phyloP scores from a whole-genome alignment of 2,888 invertebrate genomes.

The Aethes cnicana region DNA sequence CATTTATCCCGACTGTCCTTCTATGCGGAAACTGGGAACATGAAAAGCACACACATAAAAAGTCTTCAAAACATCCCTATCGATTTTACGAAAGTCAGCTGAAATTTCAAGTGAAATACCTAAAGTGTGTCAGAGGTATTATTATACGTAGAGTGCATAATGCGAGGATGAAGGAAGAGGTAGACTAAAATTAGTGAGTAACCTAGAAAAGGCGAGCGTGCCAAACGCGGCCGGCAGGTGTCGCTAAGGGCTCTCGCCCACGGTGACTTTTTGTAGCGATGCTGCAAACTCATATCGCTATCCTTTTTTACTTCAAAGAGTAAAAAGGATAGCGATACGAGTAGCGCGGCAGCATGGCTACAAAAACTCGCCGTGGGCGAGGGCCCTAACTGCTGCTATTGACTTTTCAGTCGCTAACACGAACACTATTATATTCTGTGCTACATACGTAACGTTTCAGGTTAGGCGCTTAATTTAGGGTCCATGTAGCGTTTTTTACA shows the following conservation, averaged over 20 bases:
- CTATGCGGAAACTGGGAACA: no score
- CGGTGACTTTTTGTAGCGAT: no score
- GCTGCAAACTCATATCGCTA: no score
- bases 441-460: conserved; percentile 2
- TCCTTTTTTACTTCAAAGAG: no score
- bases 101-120: conserved; percentile 3
- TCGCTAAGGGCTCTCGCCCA: no score
- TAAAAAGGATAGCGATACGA: no score
- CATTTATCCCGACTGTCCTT: conserved; percentile 72
- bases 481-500: no score
- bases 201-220: conserved; percentile 46
- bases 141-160: conserved; percentile 16
- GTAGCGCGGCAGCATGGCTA: no score
- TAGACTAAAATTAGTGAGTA: conserved; percentile 44
- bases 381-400: conserved; percentile 9
- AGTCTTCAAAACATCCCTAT: no score
- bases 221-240: conserved; percentile 48
- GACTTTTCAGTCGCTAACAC: conserved; percentile 9
- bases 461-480: not conserved
- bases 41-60: no score
- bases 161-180: conserved; percentile 26
- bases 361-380: no score
- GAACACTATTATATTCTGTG: conserved; percentile 5
- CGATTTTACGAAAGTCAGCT: conserved; percentile 11
- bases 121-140: conserved; percentile 27